Conservation (phyloP, 2,888 invertebrate genomes). For the Tromatobia lineatoria region DNA sequence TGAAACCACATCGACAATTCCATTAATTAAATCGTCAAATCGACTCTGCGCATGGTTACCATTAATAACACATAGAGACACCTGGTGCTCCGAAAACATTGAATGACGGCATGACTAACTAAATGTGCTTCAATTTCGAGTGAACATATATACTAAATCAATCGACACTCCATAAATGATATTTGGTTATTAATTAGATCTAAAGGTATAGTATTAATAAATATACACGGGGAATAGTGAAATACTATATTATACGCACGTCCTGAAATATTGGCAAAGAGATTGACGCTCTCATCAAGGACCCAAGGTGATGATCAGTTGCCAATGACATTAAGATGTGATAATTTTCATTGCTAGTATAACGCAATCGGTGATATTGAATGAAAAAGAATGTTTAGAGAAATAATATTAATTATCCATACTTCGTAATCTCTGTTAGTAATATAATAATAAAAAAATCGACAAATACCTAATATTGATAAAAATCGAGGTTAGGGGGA, state of each 20-base stretch:
- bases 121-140: background rate
- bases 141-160: background rate
- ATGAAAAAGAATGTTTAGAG: no score
- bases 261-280: background rate
- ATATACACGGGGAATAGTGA: no score
- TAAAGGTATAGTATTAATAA: background rate
- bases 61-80: slow-evolving; percentile 27
- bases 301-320: background rate
- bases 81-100: slow-evolving; percentile 15
- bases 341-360: background rate
- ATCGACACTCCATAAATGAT: background rate
- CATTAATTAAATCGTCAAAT: slow-evolving; percentile 24
- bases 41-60: background rate
- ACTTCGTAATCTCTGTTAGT: no score
- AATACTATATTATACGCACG: background rate
- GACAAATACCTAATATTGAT: no score
- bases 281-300: background rate
- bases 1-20: background rate
- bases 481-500: no score
- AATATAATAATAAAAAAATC: no score
- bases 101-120: background rate
- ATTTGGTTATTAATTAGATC: no score
- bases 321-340: background rate
- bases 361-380: no score
- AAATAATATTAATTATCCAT: no score